These are phyloP conservation scores for Whitmania pigra DNA, from an alignment of 1,140 invertebrate species.

Conservation along the genomic window DNA sequence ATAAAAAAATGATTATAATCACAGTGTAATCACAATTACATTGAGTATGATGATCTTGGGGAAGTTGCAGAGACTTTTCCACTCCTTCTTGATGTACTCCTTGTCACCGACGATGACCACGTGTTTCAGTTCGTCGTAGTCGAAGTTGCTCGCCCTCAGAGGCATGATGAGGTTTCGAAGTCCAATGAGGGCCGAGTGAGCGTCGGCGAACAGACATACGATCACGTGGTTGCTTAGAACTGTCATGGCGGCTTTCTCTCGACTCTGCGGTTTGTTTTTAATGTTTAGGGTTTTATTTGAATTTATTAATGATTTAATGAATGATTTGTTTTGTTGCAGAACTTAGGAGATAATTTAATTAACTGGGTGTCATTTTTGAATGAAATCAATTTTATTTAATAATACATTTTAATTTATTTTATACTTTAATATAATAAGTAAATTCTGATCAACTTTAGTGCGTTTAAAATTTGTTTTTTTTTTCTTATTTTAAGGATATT, in stretches of 20 bases:
- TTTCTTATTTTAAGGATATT: too few species aligned
- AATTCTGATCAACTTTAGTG: too few species aligned
- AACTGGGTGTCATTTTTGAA: too few species aligned
- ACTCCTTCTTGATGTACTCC: constrained; percentile 89
- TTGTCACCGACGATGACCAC: constrained; percentile 97
- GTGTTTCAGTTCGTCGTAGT: constrained; percentile 98
- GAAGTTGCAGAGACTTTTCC: constrained; percentile 99
- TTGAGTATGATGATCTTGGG: constrained; percentile 98
- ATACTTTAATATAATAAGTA: too few species aligned
- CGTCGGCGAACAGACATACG: constrained; percentile 97
- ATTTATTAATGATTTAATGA: too few species aligned
- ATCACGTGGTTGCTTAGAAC: constrained; percentile 96
- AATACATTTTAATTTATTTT: too few species aligned
- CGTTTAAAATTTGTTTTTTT: too few species aligned
- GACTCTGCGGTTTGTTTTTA: constrained; percentile 15
- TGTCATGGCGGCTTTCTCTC: constrained; percentile 68
- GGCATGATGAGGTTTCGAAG: constrained; percentile 44
- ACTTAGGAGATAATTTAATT: too few species aligned
- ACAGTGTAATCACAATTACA: constrained; percentile 52
- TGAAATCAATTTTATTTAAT: too few species aligned
- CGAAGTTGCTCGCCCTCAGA: constrained; percentile 86
- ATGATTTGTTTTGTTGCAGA: too few species aligned
- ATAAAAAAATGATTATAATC: too few species aligned
- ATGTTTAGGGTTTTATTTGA: too few species aligned
- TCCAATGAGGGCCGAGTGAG: constrained; percentile 89